phyloP scores from a whole-genome alignment of 2,797 vertebrate genomes.

The Poeciliopsis presidionis region DNA sequence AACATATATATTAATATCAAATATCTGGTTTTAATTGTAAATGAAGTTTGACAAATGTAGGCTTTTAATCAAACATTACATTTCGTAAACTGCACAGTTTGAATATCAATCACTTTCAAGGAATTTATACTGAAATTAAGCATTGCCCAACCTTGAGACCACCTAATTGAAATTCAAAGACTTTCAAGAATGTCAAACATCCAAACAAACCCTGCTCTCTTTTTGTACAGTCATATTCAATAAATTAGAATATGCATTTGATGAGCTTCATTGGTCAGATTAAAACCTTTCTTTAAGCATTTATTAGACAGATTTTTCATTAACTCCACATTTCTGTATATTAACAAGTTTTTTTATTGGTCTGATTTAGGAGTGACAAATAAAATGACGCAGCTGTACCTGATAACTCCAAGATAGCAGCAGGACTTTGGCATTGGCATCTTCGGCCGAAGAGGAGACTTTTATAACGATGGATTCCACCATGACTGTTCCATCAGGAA shows the following conservation, averaged over 20 bases:
- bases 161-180: too few relatives aligned
- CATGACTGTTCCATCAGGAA: slow-evolving; percentile 93
- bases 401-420: slow-evolving; percentile 98
- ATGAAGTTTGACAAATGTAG: too few relatives aligned
- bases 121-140: too few relatives aligned
- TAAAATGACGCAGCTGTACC: slow-evolving; percentile 70
- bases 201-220: not conserved
- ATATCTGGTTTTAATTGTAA: too few relatives aligned
- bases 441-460: slow-evolving; percentile 90
- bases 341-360: not conserved
- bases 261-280: not conserved
- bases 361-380: not conserved
- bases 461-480: slow-evolving; percentile 98
- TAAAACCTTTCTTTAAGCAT: not conserved
- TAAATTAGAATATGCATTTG: not conserved
- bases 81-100: too few relatives aligned
- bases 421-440: slow-evolving; percentile 89
- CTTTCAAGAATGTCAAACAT: too few relatives aligned
- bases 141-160: too few relatives aligned
- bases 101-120: too few relatives aligned
- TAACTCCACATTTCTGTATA: not conserved
- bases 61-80: too few relatives aligned
- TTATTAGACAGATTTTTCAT: not conserved
- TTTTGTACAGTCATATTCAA: not conserved
- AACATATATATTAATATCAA: too few relatives aligned